Percentiles rank a stretch among this genome's conserved stretches.
These are phyloP conservation scores for Fundulus diaphanus DNA, from an alignment of 2,797 vertebrate species.

Conservation along the genomic window DNA sequence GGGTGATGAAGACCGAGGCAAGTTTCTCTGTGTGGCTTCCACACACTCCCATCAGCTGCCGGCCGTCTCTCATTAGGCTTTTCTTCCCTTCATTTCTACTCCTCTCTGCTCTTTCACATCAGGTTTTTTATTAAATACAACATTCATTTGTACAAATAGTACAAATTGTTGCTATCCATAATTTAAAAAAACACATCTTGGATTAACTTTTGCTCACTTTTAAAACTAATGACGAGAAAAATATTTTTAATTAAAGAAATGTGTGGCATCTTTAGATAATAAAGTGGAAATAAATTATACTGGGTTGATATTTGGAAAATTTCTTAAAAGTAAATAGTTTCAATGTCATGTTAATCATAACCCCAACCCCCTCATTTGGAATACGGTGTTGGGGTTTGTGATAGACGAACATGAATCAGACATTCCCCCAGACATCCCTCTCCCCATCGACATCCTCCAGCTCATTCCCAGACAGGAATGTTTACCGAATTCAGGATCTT, in stretches of 20 bases:
- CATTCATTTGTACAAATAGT: not conserved
- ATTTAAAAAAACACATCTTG: not conserved
- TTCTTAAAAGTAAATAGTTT: not conserved
- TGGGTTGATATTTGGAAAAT: not conserved
- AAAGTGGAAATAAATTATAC: too few relatives aligned
- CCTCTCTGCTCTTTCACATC: not conserved
- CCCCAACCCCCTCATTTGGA: not conserved
- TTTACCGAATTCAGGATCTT: too few relatives aligned
- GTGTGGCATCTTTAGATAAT: too few relatives aligned
- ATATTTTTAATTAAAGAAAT: too few relatives aligned
- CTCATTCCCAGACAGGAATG: too few relatives aligned
- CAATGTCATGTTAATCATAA: not conserved
- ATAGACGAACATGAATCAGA: not conserved
- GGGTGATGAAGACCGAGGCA: constrained; percentile 97
- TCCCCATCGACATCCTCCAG: too few relatives aligned
- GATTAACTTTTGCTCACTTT: not conserved
- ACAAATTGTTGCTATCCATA: too few relatives aligned
- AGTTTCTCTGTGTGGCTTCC: constrained; percentile 41
- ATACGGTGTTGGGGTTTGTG: not conserved
- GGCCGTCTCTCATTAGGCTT: not conserved
- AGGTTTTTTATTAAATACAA: not conserved
- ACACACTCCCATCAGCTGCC: not conserved
- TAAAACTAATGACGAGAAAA: too few relatives aligned
- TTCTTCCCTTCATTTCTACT: not conserved
- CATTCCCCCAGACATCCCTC: too few relatives aligned